Base-by-base conservation (phyloP, 1,140 invertebrate species). In the Macrobrachium rosenbergii region DNA sequence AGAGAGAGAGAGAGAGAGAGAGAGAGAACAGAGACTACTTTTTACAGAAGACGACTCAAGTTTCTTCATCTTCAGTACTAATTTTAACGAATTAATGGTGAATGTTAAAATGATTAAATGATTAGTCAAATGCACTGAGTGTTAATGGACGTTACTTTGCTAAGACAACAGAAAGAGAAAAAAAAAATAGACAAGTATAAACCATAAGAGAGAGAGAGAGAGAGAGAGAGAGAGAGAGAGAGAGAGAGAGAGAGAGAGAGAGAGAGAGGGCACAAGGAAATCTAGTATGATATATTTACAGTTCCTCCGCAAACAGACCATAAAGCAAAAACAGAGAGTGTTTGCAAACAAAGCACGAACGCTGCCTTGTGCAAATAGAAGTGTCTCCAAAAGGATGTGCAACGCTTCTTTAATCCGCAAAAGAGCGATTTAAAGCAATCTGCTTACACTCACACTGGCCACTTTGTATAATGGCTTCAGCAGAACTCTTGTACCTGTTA, bases 211-310 rank as follows among this genome's bases (percentile, higher is more conserved):
- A 72, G 58, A 72, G 52, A 73, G 81, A 37, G 52, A 28, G 60
- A 62, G 58, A 62, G 59, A 63, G 59, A 43, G 28, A 43, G 72
- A 43, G 28, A 43, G 77, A 43, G 77, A 62, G 23, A 37, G 23
- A 43, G 67, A 58, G 64, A 75, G 21, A 60, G 82, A 60, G 58
- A 83, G 82, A 76, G 72, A 45, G 21, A 60, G 72, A 73, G 52
- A 60, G 58, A 37, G 72, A 62, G 82, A 83, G 69, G 62, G 52
- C 76, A 59, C 23, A 59, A 43, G 82, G 52, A 58, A 73, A 64
- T 52, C 67, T 58, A 69, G 43, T 16, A 28, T 67, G 75, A 37
- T 37, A 37, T 37, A 37, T 37, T 37, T 37, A 37, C 28, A 37
- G 28, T 37, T 2, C 28, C 28, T 37, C 28, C 45, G 60, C 58